Percentiles rank a stretch among this genome's conserved stretches.
phyloP scores from a whole-genome alignment of 2,113 vertebrate species.

The Lontra canadensis region DNA sequence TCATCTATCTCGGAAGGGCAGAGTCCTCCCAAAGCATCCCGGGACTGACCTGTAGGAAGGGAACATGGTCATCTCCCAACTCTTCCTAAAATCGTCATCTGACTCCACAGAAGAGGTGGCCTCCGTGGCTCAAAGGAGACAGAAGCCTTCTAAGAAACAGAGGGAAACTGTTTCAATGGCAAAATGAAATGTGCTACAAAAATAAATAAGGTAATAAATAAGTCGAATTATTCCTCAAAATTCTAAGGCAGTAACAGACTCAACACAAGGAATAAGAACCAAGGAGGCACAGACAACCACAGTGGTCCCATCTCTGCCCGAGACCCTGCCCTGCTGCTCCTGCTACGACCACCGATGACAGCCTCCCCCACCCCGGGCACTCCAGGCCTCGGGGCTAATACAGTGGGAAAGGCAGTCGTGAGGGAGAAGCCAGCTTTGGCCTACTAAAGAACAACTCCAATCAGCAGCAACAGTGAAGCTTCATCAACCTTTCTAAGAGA shows the following conservation, averaged over 20 bases:
- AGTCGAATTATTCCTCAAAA: constrained; percentile 39
- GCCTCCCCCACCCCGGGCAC: neutral
- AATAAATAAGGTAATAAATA: constrained; percentile 80
- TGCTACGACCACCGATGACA: neutral
- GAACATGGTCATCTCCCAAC: neutral
- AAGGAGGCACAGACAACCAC: neutral
- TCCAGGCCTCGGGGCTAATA: neutral
- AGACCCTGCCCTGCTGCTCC: neutral
- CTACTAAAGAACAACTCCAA: constrained; percentile 21
- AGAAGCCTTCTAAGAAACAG: constrained; percentile 56
- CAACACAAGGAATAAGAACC: neutral
- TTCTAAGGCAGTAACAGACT: constrained; percentile 51
- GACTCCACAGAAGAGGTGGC: neutral
- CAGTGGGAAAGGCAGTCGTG: neutral
- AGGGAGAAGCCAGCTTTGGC: constrained; percentile 43
- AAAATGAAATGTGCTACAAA: constrained; percentile 68
- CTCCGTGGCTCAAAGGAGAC: constrained; percentile 50
- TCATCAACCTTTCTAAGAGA: neutral
- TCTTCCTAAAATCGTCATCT: neutral
- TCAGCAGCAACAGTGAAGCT: constrained; percentile 15
- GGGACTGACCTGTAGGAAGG: neutral
- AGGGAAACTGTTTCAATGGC: constrained; percentile 48
- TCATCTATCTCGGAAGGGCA: neutral
- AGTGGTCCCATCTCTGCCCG: neutral
- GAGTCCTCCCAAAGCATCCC: neutral